phyloP scores from a whole-genome alignment of 2,888 invertebrate genomes.

The Pharmacophagus antenor region DNA sequence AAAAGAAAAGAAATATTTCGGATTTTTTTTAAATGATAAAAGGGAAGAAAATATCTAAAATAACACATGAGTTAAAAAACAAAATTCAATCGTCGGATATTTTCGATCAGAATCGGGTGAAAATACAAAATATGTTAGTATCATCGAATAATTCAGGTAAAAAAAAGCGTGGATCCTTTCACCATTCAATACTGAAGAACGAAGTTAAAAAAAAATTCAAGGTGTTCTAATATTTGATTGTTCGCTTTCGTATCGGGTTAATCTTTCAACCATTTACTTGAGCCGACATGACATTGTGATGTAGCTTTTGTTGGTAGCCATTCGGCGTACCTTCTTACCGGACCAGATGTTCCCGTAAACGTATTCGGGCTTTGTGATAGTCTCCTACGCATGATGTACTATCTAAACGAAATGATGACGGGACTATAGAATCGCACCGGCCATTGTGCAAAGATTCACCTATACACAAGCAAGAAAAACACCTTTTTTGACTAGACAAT shows the following conservation, averaged over 20 bases:
- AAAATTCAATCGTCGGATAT: no score
- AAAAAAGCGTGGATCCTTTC: not conserved
- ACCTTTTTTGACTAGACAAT: slow-evolving; percentile 65
- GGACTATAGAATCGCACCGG: slow-evolving; percentile 53
- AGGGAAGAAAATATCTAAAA: no score
- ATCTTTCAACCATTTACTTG: slow-evolving; percentile 72
- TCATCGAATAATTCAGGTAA: not conserved
- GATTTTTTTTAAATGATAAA: no score
- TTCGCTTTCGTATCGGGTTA: slow-evolving; percentile 70
- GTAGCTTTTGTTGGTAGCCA: slow-evolving; percentile 56
- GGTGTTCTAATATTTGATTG: slow-evolving; percentile 67
- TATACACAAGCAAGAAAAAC: slow-evolving; percentile 65
- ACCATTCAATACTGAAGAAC: not conserved
- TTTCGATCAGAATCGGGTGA: not conserved
- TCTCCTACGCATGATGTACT: slow-evolving; percentile 76
- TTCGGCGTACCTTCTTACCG: slow-evolving; percentile 54
- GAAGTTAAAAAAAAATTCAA: slow-evolving; percentile 51
- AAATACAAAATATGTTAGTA: not conserved
- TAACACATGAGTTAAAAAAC: no score
- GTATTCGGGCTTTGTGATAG: slow-evolving; percentile 61
- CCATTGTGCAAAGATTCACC: slow-evolving; percentile 72
- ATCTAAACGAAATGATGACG: slow-evolving; percentile 66
- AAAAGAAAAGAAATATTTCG: no score
- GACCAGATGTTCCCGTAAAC: slow-evolving; percentile 76
- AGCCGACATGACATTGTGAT: slow-evolving; percentile 58